These are phyloP conservation scores for Scaptodrosophila latifasciaeformis DNA, from an alignment of 2,888 invertebrate species.

Conservation along the genomic window DNA sequence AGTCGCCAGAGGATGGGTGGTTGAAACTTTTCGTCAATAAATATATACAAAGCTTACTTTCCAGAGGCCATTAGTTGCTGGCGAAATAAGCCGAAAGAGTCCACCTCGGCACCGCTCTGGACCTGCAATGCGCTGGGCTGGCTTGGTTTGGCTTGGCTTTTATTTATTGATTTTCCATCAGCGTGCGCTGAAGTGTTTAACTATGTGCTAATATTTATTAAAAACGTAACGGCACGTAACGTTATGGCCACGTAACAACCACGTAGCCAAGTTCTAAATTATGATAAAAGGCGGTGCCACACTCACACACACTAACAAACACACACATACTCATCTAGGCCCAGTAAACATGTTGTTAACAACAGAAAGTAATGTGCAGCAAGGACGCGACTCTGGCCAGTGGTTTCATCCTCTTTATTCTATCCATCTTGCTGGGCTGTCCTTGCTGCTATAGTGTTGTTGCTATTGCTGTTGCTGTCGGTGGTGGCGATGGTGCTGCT, in stretches of 20 bases:
- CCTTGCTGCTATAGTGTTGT: background rate
- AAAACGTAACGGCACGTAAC: slow-evolving; percentile 35
- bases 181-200: slow-evolving; percentile 60
- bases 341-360: slow-evolving; percentile 44
- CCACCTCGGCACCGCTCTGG: background rate
- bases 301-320: background rate
- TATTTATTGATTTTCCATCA: slow-evolving; percentile 65
- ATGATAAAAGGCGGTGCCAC: slow-evolving; percentile 6
- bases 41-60: slow-evolving; percentile 38
- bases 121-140: too few relatives aligned
- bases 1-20: slow-evolving; percentile 28
- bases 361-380: slow-evolving; percentile 33
- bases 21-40: slow-evolving; percentile 54
- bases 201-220: slow-evolving; percentile 68
- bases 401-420: background rate
- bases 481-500: too few relatives aligned
- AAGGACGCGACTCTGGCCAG: slow-evolving; percentile 9
- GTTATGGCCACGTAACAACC: slow-evolving; percentile 38
- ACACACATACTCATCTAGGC: background rate
- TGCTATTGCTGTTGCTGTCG: background rate
- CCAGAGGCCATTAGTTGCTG: slow-evolving; percentile 41
- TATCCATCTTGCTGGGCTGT: too few relatives aligned
- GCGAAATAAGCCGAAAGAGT: slow-evolving; percentile 4
- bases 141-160: too few relatives aligned
- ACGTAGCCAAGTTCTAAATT: slow-evolving; percentile 36